Evolutionary conservation across 2,797 vertebrate genomes (phyloP), one percentile per base, ranked within the genome.

Genomic region (Chelonia mydas): DNA sequence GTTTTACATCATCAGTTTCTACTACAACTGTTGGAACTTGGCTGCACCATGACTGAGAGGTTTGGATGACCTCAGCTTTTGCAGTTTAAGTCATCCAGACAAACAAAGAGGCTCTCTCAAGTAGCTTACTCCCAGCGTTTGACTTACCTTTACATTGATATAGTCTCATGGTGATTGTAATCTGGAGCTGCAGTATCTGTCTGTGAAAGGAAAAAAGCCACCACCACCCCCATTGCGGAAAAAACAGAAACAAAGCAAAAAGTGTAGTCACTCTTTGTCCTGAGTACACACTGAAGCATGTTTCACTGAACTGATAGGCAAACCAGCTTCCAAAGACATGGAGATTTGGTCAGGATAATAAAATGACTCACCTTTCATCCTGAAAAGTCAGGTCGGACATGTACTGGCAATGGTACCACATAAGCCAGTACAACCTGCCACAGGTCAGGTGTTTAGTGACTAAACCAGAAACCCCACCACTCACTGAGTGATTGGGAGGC

Each of bases 1-100:
- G 86, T 96, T 97, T 96, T 96, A 93, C 89, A 95, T 95, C 96
- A 97, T 79, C 95, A 91, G 88, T 89, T 97, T 92, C 96, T 96
- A 93, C 94, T 97, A 86, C 84, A 95, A 76, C 89, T 96, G 86
- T 94, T 97, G 93, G 94, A 94, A 93, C 86, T 78, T 87, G 84
- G 57, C 88, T 89, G 78, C 54, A 87, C 49, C 86, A 88, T 93
- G 96, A 97, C 89, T 96, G 94, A 97, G 93, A 91, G 92, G 16
- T 94, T 96, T 96, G 95, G 90, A 95, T 94, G 96, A 97, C 95
- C 95, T 97, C 90, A 96, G 89, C 93, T 96, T 93, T 95, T 86
- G 86, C 92, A 96, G 87, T 86, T 96, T 96, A 95, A 96, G 95
- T 95, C 93, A 97, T 88, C 89, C 88, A 93, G 95, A 97, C 51